phyloP scores from a whole-genome alignment of 2,888 invertebrate species.

The Drosophila cracens region DNA sequence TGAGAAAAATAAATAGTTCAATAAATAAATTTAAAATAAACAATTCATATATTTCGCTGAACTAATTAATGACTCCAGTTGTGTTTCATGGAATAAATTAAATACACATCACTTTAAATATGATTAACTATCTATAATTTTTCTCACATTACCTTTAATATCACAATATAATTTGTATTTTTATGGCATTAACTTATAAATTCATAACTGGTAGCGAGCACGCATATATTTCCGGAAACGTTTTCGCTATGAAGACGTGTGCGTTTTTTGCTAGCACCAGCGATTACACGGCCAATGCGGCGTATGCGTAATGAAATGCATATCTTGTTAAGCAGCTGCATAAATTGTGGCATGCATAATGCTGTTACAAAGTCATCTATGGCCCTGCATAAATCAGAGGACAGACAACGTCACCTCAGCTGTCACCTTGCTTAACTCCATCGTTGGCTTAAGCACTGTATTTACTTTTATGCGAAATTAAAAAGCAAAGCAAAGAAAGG shows the following conservation, averaged over 20 bases:
- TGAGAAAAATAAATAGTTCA: background rate
- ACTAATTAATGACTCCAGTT: background rate
- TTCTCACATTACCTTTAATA: background rate
- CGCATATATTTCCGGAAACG: background rate
- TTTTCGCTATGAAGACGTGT: background rate
- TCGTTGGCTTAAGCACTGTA: conserved; percentile 58
- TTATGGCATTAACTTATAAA: background rate
- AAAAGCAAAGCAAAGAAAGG: conserved; percentile 36
- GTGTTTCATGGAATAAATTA: background rate
- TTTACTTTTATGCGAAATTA: conserved; percentile 61
- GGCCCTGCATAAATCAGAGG: conserved; percentile 56
- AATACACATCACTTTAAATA: background rate
- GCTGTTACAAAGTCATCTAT: conserved; percentile 30
- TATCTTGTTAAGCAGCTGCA: conserved; percentile 58
- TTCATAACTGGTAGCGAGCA: background rate
- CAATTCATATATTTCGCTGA: background rate
- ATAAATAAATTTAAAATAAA: background rate
- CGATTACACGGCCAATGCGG: conserved; percentile 24
- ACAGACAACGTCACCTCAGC: conserved; percentile 34
- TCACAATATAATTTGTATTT: background rate
- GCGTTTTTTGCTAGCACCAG: conserved; percentile 25
- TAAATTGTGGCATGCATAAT: conserved; percentile 48
- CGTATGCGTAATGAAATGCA: conserved; percentile 59
- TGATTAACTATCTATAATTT: background rate
- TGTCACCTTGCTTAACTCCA: conserved; percentile 38